Base-by-base conservation (phyloP, 37 sponge, comb jelly and placozoan genomes). In the Aphrocallistes beatrix region DNA sequence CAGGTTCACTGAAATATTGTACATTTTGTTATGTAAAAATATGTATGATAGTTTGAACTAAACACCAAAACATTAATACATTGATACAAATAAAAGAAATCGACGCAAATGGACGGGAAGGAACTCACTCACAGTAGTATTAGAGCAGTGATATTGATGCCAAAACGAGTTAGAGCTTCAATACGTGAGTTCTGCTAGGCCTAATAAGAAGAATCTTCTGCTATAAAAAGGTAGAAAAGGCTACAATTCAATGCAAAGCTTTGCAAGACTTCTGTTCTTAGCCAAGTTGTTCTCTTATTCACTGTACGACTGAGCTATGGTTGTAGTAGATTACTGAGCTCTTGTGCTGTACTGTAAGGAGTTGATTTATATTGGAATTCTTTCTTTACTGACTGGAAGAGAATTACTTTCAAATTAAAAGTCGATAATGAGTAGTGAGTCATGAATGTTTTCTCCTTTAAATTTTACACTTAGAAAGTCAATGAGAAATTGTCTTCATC, bases 281-380 rank as follows among this genome's bases (percentile, higher is more conserved):
- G 6, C 45, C 13, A 13, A 60, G 25, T 60, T 60, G 34, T 13
- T 60, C 75, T 60, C 17, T 60, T 6, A 25, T 13, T 30, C 25
- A 60, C 17, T 60, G n/a, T 60, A 60, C n/a, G n/a, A n/a, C n/a
- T n/a, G n/a, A n/a, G 75, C 75, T 60, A 60, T 60, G 75, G 75
- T 19, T 60, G 32, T 60, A 13, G 75, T 60, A 60, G 75, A 60
- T 60, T 60, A 13, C n/a, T n/a, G n/a, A n/a, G n/a, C n/a, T n/a
- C n/a, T n/a, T n/a, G n/a, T n/a, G n/a, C n/a, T n/a, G n/a, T n/a
- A n/a, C n/a, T n/a, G n/a, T n/a, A n/a, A n/a, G n/a, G n/a, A n/a
- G n/a, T n/a, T n/a, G n/a, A n/a, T n/a, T n/a, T n/a, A n/a, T n/a
- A n/a, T n/a, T n/a, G n/a, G n/a, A n/a, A n/a, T n/a, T n/a, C n/a